These are phyloP conservation scores for Anastrepha ludens DNA, from an alignment of 1,140 invertebrate genomes.

Conservation along the genomic window DNA sequence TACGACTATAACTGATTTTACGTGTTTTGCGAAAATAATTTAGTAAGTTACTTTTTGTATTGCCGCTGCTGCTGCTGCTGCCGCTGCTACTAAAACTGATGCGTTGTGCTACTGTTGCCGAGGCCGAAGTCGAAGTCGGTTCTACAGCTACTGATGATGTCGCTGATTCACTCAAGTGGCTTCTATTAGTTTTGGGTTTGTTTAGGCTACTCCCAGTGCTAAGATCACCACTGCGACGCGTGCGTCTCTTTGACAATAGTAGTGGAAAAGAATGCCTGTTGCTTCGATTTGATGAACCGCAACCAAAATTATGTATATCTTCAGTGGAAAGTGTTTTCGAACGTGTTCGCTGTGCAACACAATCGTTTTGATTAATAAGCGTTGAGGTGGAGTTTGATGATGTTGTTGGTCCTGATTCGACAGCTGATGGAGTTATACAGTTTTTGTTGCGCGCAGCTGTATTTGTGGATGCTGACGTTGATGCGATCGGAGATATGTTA, in stretches of 20 bases:
- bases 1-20: conserved; percentile 68
- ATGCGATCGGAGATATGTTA: conserved; percentile 44
- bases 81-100: conserved; percentile 18
- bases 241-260: not conserved
- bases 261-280: conserved; percentile 38
- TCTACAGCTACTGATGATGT: conserved; percentile 36
- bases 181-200: conserved; percentile 7
- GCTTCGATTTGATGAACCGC: not conserved
- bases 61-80: conserved; percentile 52
- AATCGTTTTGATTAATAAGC: conserved; percentile 61
- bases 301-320: conserved; percentile 49
- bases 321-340: conserved; percentile 70
- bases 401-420: too few relatives aligned
- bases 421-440: not conserved
- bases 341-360: conserved; percentile 72
- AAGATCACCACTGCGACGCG: not conserved
- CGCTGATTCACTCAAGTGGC: conserved; percentile 2
- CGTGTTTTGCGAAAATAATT: conserved; percentile 73
- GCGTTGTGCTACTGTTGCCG: conserved; percentile 54
- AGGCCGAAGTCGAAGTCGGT: not conserved
- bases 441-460: conserved; percentile 49
- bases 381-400: conserved; percentile 60
- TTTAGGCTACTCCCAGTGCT: not conserved
- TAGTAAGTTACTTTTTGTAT: conserved; percentile 65
- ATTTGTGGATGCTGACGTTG: conserved; percentile 45